Evolutionary conservation across 2,888 invertebrate species (phyloP), one percentile per base, ranked within the genome.

Genomic region (Stegophylla sp.): DNA sequence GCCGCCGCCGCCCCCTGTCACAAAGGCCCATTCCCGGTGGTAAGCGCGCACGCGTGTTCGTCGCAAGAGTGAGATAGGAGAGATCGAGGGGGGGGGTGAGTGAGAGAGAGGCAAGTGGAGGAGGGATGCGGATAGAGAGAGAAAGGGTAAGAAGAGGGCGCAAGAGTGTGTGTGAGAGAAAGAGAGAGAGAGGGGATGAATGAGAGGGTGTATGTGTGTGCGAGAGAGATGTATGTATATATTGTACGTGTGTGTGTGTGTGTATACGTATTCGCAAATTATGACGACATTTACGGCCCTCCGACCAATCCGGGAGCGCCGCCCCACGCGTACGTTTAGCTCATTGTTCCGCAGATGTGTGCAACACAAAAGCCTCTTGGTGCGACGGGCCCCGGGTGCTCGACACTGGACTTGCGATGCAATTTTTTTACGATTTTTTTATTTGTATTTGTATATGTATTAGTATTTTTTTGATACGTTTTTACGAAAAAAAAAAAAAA

Each of bases 261-360:
- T n/a, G 10, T 71, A 34, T 53, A 28, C 23, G 56, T 20, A 26
- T 77, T 77, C 67, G 77, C 69, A 69, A 77, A 77, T 77, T 77
- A 77, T 69, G 77, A 77, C 77, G 77, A 77, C 77, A 59, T 77
- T 77, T 77, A 77, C 77, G 67, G 77, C 69, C 69, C 26, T 66
- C 56, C 77, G 59, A 77, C 77, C 77, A 59, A 77, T 77, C 77
- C 69, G 56, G 34, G 59, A 28, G 45, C 77, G 45, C 34, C 77
- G 45, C 34, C 64, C 75, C 48, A 43, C 48, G 34, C 28, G 73
- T 61, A 45, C 73, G 73, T 53, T 56, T 67, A 10, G 59, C 28
- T 59, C 67, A 69, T 69, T 77, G 67, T 77, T 69, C 67, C 51
- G 76, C 76, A 45, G 76, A 66, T 56, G 76, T 76, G 76, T 56